Conservation (phyloP, 1,140 invertebrate species). For the Hermetia illucens region DNA sequence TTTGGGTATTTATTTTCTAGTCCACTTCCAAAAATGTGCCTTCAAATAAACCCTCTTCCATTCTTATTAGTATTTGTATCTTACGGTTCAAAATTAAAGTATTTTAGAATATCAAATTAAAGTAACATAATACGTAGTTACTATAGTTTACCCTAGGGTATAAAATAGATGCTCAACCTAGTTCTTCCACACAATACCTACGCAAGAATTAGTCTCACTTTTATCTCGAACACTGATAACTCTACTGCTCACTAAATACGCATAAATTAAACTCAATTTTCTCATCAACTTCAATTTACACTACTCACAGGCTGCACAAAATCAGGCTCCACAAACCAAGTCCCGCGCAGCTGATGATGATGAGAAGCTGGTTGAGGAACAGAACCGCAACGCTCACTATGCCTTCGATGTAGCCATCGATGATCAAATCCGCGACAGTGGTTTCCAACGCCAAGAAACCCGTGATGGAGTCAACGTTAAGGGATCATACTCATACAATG, state of each 20-base stretch:
- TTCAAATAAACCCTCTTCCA: too few species aligned
- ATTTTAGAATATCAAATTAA: too few species aligned
- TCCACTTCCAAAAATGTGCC: too few species aligned
- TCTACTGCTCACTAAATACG: slow-evolving; percentile 3
- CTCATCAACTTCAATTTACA: slow-evolving; percentile 3
- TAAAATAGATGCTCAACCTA: too few species aligned
- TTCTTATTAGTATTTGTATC: too few species aligned
- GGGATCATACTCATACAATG: slow-evolving; percentile 40
- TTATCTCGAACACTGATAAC: slow-evolving; percentile 4
- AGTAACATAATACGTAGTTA: too few species aligned
- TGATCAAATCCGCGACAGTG: slow-evolving; percentile 36
- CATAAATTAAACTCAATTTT: slow-evolving; percentile 3
- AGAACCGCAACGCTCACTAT: slow-evolving; percentile 30
- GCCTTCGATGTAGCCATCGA: slow-evolving; percentile 32
- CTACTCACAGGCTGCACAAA: background rate
- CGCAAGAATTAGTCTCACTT: too few species aligned
- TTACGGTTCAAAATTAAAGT: too few species aligned
- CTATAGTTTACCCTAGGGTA: too few species aligned
- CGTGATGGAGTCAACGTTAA: slow-evolving; percentile 33
- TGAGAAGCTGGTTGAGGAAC: slow-evolving; percentile 12
- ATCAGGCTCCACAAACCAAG: background rate
- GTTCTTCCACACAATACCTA: too few species aligned
- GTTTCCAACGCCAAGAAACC: slow-evolving; percentile 32
- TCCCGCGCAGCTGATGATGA: slow-evolving; percentile 5
- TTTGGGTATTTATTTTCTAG: too few species aligned